phyloP scores from a whole-genome alignment of 2,797 vertebrate genomes.

The Sebastes matsubarae region DNA sequence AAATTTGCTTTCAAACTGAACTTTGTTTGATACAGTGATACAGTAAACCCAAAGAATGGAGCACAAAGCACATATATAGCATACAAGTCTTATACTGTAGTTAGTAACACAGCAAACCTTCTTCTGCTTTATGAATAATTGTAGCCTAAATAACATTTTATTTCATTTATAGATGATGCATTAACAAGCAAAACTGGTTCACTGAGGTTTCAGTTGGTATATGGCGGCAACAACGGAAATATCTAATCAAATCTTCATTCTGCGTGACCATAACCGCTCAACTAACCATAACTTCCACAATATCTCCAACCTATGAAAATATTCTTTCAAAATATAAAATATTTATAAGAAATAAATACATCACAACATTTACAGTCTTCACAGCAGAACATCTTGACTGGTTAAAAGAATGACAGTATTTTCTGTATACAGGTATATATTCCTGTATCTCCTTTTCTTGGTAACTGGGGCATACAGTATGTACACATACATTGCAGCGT shows the following conservation, averaged over 20 bases:
- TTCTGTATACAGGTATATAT: background rate
- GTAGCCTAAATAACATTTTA: background rate
- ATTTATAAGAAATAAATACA: slow-evolving; percentile 66
- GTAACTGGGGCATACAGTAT: slow-evolving; percentile 24
- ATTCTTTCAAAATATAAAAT: slow-evolving; percentile 58
- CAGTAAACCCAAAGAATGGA: slow-evolving; percentile 1
- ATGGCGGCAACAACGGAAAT: background rate
- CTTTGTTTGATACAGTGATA: slow-evolving; percentile 47
- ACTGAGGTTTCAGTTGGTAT: background rate
- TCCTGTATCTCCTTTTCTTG: background rate
- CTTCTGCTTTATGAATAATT: background rate
- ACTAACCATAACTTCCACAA: background rate
- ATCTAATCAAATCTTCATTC: slow-evolving; percentile 7
- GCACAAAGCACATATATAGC: slow-evolving; percentile 2
- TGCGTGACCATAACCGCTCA: background rate
- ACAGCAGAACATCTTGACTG: background rate
- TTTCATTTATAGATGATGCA: background rate
- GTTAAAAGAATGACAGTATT: slow-evolving; percentile 8
- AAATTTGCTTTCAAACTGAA: slow-evolving; percentile 21
- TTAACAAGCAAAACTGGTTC: background rate
- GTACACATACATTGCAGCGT: slow-evolving; percentile 12
- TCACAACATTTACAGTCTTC: slow-evolving; percentile 35
- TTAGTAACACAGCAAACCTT: background rate
- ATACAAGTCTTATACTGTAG: background rate
- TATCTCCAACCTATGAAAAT: slow-evolving; percentile 38